Conservation (phyloP, 2,113 vertebrate genomes). For the Channa argus region DNA sequence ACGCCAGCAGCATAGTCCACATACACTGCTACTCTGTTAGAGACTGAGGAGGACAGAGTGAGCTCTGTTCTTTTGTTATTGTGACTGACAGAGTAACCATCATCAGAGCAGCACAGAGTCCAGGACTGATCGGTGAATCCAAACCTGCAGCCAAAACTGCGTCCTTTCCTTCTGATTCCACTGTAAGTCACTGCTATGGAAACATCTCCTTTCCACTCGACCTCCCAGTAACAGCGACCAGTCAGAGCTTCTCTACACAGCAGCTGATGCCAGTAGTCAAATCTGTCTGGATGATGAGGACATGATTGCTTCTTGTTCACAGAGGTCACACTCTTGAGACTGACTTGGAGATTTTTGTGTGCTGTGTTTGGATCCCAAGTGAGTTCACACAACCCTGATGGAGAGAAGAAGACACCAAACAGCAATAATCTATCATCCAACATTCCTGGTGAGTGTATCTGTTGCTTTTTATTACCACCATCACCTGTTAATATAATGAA, state of each 20-base stretch:
- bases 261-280: not conserved
- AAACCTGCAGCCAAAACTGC: not conserved
- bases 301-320: not conserved
- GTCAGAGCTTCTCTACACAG: constrained; percentile 7
- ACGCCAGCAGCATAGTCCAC: no score
- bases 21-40: not conserved
- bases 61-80: not conserved
- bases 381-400: constrained; percentile 12
- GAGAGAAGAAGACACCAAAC: not conserved
- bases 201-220: not conserved
- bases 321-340: not conserved
- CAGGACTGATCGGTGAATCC: constrained; percentile 5
- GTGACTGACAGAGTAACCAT: not conserved
- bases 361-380: not conserved
- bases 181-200: not conserved
- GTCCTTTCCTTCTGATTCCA: constrained; percentile 2
- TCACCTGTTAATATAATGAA: no score
- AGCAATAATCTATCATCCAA: not conserved
- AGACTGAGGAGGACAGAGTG: not conserved
- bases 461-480: no score
- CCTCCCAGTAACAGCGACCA: constrained; percentile 27
- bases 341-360: not conserved
- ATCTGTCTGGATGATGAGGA: not conserved
- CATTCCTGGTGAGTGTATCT: no score
- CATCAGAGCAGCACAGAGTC: not conserved